Conservation (phyloP, 2,797 vertebrate genomes). For the Neosilurus mollespiculum region DNA sequence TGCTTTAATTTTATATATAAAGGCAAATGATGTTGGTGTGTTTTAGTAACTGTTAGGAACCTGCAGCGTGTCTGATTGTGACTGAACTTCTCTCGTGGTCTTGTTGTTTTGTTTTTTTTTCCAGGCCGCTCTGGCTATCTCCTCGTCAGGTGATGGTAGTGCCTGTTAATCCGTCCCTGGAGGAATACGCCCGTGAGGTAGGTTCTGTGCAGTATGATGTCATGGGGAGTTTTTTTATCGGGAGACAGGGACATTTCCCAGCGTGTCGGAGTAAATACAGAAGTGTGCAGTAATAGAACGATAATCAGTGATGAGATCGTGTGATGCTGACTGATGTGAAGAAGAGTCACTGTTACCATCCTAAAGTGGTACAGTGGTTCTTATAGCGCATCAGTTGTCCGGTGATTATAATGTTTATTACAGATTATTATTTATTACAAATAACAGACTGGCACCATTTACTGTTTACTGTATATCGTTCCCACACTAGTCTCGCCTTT, state of each 20-base stretch:
- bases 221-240: background rate
- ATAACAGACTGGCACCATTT: background rate
- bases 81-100: background rate
- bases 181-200: conserved; percentile 82
- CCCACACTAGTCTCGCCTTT: background rate
- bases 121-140: conserved; percentile 94
- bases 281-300: background rate
- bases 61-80: background rate
- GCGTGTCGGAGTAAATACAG: background rate
- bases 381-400: background rate
- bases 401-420: background rate
- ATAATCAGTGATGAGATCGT: background rate
- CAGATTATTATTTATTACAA: background rate
- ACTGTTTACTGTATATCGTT: background rate
- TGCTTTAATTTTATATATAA: background rate
- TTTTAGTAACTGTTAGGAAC: background rate
- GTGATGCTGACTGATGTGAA: background rate
- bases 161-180: conserved; percentile 84
- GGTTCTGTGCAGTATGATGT: background rate
- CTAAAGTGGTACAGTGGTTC: background rate
- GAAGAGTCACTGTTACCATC: background rate
- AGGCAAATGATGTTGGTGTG: background rate
- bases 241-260: no score
- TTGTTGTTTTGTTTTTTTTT: conserved; percentile 20
- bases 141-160: conserved; percentile 91